Evolutionary conservation across 2,113 vertebrate species (phyloP).

Genomic region (Poecilia latipinna): DNA sequence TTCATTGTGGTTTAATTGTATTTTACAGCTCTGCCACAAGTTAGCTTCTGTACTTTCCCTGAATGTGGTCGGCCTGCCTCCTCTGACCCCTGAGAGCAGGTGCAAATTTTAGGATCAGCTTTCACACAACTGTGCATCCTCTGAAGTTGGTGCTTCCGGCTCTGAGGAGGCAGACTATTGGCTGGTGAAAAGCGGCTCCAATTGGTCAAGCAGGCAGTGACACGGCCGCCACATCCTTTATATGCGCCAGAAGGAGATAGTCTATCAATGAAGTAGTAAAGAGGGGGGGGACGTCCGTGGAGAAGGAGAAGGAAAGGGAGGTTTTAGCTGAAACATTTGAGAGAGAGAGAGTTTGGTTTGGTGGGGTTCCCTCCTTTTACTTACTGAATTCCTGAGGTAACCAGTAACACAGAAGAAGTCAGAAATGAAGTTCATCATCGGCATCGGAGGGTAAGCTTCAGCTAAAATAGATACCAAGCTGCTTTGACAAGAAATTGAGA

Average conservation of each 20-base stretch:
- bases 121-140: constrained; percentile 46
- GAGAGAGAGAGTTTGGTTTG: constrained; percentile 41
- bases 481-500: neutral
- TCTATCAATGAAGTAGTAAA: constrained; percentile 85
- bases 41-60: constrained; percentile 2
- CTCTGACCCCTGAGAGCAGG: constrained; percentile 57
- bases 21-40: neutral
- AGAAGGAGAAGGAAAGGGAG: constrained; percentile 52
- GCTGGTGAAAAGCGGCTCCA: constrained; percentile 18
- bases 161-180: constrained; percentile 52
- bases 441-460: constrained; percentile 82
- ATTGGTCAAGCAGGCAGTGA: constrained; percentile 57
- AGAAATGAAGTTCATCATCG: constrained; percentile 82
- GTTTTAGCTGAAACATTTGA: constrained; percentile 42
- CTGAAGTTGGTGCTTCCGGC: constrained; percentile 2
- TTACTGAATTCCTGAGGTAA: constrained; percentile 68
- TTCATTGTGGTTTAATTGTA: neutral
- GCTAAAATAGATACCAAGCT: neutral
- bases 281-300: constrained; percentile 50
- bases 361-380: constrained; percentile 72
- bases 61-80: constrained; percentile 5
- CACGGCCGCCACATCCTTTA: constrained; percentile 60
- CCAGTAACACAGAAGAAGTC: constrained; percentile 41
- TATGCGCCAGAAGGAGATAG: constrained; percentile 59
- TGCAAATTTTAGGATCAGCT: constrained; percentile 56